These are phyloP conservation scores for Henricia sp. DNA, from an alignment of 53 echinoderm and acorn worm species.

Conservation along the genomic window DNA sequence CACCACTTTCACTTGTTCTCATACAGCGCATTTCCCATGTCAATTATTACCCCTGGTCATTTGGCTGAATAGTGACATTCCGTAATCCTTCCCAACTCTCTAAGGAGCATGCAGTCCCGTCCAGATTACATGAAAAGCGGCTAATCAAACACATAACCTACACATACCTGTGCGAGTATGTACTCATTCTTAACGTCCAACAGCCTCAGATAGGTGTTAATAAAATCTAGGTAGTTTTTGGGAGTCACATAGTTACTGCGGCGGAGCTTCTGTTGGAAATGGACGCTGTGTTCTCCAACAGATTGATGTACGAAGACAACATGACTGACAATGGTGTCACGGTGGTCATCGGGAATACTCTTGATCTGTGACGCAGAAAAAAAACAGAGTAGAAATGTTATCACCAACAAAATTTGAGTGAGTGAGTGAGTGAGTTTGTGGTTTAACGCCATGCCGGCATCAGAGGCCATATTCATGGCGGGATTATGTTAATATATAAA, in stretches of 20 bases:
- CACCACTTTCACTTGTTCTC: too few relatives aligned
- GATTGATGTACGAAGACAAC: slow-evolving; percentile 99
- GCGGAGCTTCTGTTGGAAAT: slow-evolving; percentile 93
- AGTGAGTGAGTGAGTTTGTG: too few relatives aligned
- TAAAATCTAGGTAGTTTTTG: slow-evolving; percentile 98
- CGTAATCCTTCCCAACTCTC: too few relatives aligned
- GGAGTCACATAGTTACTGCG: slow-evolving; percentile 96
- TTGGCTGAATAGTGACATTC: too few relatives aligned
- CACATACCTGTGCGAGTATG: slow-evolving; percentile 92
- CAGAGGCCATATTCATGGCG: too few relatives aligned
- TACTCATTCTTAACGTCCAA: slow-evolving; percentile 95
- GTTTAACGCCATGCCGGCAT: too few relatives aligned
- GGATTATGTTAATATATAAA: too few relatives aligned
- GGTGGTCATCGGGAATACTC: slow-evolving; percentile 91
- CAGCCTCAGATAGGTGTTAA: slow-evolving; percentile 94
- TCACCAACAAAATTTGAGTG: too few relatives aligned
- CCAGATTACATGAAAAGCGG: neutral
- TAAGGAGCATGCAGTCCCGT: too few relatives aligned
- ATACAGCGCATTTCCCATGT: neutral
- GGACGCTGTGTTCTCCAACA: slow-evolving; percentile 84
- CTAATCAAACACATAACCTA: too few relatives aligned
- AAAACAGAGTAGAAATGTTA: too few relatives aligned
- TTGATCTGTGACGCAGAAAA: slow-evolving; percentile 94
- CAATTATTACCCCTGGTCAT: neutral
- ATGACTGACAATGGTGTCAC: slow-evolving; percentile 76